These are phyloP conservation scores for Tamandua tetradactyla DNA, from an alignment of 2,797 vertebrate species.

Conservation along the genomic window DNA sequence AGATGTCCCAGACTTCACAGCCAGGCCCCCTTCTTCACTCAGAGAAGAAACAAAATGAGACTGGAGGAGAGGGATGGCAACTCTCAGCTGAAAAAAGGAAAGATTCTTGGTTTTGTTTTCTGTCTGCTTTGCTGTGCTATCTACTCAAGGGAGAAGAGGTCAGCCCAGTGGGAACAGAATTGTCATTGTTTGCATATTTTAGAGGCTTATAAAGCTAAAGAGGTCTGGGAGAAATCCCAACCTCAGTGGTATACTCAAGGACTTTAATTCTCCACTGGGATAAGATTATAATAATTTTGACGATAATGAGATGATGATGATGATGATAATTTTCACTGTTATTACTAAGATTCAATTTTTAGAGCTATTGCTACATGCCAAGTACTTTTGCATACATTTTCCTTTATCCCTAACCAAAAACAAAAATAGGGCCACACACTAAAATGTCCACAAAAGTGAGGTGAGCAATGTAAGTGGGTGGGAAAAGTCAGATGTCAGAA, in stretches of 20 bases:
- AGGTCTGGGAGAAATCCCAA: neutral
- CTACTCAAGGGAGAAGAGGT: neutral
- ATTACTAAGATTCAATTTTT: neutral
- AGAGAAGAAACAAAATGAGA: constrained; percentile 40
- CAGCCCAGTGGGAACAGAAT: neutral
- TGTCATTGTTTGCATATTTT: neutral
- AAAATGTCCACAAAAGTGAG: neutral
- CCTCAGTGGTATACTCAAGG: neutral
- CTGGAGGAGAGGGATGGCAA: neutral
- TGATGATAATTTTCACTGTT: neutral
- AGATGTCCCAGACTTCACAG: constrained; percentile 55
- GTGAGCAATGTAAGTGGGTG: neutral
- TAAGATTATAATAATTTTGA: constrained; percentile 25
- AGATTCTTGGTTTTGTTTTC: neutral
- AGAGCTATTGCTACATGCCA: neutral
- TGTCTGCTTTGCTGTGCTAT: neutral
- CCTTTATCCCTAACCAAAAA: neutral
- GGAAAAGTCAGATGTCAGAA: neutral
- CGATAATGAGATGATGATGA: neutral
- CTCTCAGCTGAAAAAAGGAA: neutral
- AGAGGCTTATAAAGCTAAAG: neutral
- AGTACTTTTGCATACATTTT: neutral
- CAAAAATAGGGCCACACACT: neutral
- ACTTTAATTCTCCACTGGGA: constrained; percentile 38
- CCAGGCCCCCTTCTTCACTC: constrained; percentile 21